Evolutionary conservation across 2,797 vertebrate genomes (phyloP).

Genomic region (Helostoma temminkii): DNA sequence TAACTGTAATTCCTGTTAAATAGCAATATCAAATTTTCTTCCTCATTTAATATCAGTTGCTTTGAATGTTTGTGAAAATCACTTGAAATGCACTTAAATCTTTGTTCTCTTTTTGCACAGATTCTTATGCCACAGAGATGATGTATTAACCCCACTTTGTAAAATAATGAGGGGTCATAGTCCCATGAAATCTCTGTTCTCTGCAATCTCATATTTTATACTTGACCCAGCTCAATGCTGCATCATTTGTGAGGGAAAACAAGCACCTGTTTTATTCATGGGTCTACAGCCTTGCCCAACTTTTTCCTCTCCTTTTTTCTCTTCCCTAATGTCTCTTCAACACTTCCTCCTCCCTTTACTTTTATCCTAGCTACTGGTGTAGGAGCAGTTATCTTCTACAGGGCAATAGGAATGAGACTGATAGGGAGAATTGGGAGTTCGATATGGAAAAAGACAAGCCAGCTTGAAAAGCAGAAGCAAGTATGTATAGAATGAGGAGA

Average conservation of each 20-base stretch:
- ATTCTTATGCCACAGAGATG: too few species aligned
- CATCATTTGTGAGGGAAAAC: conserved; percentile 22
- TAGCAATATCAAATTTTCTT: not conserved
- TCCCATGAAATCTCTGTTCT: not conserved
- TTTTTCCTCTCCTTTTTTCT: not conserved
- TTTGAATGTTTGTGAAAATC: not conserved
- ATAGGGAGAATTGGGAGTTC: not conserved
- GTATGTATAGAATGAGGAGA: not conserved
- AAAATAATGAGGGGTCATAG: not conserved
- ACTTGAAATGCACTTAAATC: not conserved
- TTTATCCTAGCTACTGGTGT: not conserved
- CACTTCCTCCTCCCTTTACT: not conserved
- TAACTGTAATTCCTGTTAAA: conserved; percentile 5
- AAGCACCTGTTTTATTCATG: conserved; percentile 33
- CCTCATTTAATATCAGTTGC: not conserved
- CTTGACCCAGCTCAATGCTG: not conserved
- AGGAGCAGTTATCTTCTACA: not conserved
- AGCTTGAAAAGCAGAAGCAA: not conserved
- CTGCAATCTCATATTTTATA: conserved; percentile 1
- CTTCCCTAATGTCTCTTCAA: not conserved
- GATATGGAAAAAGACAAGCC: not conserved
- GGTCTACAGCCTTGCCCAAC: not conserved
- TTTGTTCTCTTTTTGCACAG: too few species aligned
- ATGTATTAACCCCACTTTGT: not conserved
- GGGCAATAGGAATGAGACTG: not conserved